Conservation (phyloP, 2,113 vertebrate species). For the Vidua chalybeata region DNA sequence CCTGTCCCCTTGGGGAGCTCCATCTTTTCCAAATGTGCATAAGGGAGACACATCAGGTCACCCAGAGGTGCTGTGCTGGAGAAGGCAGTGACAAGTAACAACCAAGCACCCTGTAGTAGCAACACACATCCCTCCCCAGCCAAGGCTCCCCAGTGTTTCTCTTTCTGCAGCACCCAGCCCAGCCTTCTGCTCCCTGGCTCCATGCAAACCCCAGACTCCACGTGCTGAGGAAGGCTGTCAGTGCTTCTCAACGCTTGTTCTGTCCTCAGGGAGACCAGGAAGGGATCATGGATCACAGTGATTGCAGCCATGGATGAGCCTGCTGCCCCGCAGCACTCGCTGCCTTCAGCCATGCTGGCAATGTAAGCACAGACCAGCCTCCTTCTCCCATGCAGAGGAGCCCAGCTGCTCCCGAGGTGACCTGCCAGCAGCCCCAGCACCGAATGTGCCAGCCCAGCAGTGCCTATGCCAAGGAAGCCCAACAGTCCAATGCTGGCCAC, state of each 20-base stretch:
- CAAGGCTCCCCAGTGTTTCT: background rate
- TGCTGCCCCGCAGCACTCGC: background rate
- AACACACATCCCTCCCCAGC: background rate
- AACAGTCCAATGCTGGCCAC: background rate
- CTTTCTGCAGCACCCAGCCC: background rate
- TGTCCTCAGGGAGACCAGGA: background rate
- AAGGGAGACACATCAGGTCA: background rate
- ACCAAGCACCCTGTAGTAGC: rapidly evolving
- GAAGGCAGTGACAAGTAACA: background rate
- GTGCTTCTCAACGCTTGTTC: rapidly evolving
- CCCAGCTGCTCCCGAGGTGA: background rate
- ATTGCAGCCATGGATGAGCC: background rate
- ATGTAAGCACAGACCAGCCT: rapidly evolving
- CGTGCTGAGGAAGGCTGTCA: background rate
- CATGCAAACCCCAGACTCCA: background rate
- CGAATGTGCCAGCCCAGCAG: rapidly evolving
- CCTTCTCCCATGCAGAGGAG: background rate
- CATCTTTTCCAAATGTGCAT: background rate
- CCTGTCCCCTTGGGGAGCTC: background rate
- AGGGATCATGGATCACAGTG: rapidly evolving
- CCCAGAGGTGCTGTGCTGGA: background rate
- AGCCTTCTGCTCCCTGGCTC: background rate
- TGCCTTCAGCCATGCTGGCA: background rate
- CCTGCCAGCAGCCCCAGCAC: background rate
- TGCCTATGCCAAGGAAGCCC: background rate